Base-by-base conservation (phyloP, 2,888 invertebrate genomes). In the Orthosia incerta region DNA sequence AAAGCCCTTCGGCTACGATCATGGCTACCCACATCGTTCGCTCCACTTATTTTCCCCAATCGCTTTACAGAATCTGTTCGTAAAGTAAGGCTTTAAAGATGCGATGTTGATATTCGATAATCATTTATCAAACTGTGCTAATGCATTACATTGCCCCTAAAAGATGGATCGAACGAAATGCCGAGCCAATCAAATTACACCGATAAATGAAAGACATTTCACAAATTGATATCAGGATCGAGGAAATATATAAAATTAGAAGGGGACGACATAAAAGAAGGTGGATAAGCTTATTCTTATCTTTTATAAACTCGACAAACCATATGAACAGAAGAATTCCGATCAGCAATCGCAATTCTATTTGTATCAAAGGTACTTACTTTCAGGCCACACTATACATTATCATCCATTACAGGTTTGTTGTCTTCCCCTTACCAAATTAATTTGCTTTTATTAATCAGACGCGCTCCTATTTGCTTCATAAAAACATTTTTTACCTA, bases 61-160 rank as follows among this genome's bases (percentile, higher is more conserved):
- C 69, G 71, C 60, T 69, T 71, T 63, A 74, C 66, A 61, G 68
- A 67, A 66, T 56, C 62, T 71, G 60, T 51, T 78, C 56, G 26
- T 66, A 48, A 79, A 68, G 46, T 66, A 60, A 67, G 20, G 39
- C 61, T 71, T 39, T 70, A 74, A 70, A 56, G 51, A 59, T 46
- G 69, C 31, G 60, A 63, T 45, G 77, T 63, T 55, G 39, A 62
- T 79, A 74, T 71, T 65, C 46, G 56, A 79, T 62, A 75, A 71
- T 69, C 64, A 85, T 85, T 83, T 63, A 82, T 78, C 78, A 80
- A 79, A 72, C 65, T 66, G 65, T 45, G 59, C 51, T 79, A 71
- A 76, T 71, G 68, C 74, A 64, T 74, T 61, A 74, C 65, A 39
- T 72, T 70, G 59, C 20, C 59, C 60, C 63, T 63, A 62, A 51